Percentiles rank a stretch among this genome's conserved stretches.
phyloP scores from a whole-genome alignment of 2,888 invertebrate species.

The Tromatobia lineatoria region DNA sequence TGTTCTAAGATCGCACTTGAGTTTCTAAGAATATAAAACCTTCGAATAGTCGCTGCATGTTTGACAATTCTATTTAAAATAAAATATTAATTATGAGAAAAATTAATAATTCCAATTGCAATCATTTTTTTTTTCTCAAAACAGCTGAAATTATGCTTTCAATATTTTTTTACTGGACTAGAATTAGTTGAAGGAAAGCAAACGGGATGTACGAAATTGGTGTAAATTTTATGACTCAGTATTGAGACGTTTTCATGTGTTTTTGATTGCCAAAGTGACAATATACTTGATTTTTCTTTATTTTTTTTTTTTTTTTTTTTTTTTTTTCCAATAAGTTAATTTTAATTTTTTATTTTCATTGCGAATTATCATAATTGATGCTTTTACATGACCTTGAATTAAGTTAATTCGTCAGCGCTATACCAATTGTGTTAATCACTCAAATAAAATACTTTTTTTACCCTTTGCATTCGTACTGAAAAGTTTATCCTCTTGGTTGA shows the following conservation, averaged over 20 bases:
- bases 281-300: background rate
- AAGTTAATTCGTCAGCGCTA: background rate
- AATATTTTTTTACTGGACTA: background rate
- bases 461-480: background rate
- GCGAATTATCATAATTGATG: background rate
- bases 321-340: background rate
- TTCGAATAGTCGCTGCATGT: background rate
- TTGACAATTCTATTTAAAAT: background rate
- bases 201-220: background rate
- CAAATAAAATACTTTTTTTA: background rate
- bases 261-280: constrained; percentile 9
- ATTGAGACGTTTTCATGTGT: background rate
- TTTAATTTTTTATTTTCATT: constrained; percentile 2
- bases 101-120: background rate
- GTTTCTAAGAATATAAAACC: constrained; percentile 6
- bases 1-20: background rate
- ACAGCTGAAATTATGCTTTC: background rate
- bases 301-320: background rate
- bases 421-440: background rate
- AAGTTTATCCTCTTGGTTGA: background rate
- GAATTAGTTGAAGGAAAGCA: background rate
- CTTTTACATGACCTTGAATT: background rate
- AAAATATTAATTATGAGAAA: background rate
- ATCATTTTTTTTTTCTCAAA: background rate
- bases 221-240: background rate